Percentiles rank a stretch among this genome's conserved stretches.
These are phyloP conservation scores for Crossocerus cetratus DNA, from an alignment of 2,888 invertebrate species.

Conservation along the genomic window DNA sequence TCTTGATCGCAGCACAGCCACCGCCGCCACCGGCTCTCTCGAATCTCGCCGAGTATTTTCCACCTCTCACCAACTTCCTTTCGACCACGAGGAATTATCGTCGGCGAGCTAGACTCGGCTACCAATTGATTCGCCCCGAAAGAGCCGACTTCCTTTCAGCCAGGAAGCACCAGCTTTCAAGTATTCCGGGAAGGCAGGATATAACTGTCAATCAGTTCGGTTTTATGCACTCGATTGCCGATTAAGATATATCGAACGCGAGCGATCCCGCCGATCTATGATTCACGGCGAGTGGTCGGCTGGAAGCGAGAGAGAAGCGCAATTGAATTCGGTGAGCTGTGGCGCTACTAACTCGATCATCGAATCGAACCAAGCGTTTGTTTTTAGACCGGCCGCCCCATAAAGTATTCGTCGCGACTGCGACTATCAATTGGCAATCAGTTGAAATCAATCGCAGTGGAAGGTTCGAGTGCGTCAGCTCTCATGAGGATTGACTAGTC, in stretches of 20 bases:
- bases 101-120: no score
- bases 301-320: conserved; percentile 3
- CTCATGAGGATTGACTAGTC: no score
- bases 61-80: conserved; percentile 7
- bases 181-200: not conserved
- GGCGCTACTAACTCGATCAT: conserved; percentile 23
- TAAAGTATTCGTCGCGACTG: not conserved
- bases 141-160: no score
- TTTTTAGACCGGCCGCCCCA: not conserved
- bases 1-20: conserved; percentile 2
- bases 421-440: no score
- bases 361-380: conserved; percentile 24
- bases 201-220: conserved; percentile 15
- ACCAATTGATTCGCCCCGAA: no score
- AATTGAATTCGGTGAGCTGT: conserved; percentile 16
- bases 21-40: no score
- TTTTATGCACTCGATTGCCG: not conserved
- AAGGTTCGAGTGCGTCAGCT: no score
- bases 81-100: not conserved
- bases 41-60: conserved; percentile 29
- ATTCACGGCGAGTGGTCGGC: conserved; percentile 12
- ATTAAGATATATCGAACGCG: conserved; percentile 13
- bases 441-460: no score
- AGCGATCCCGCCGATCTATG: conserved; percentile 9
- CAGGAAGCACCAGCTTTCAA: no score